Evolutionary conservation across 1,140 invertebrate genomes (phyloP).

Genomic region (Triops longicaudatus): DNA sequence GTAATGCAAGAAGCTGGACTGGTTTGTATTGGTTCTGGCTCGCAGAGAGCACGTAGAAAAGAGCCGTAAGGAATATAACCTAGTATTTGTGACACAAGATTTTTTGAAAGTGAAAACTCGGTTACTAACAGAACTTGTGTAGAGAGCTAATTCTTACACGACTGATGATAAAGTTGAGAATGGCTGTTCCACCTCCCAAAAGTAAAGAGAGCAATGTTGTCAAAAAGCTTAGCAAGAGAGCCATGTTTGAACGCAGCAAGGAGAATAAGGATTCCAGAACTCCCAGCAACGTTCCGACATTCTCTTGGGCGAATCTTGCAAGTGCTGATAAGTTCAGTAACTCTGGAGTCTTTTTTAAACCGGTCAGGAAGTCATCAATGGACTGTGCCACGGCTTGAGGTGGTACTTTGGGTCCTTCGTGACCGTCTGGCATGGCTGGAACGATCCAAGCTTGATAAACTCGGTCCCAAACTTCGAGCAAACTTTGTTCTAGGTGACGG

Average conservation of each 20-base stretch:
- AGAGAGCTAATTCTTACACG: constrained; percentile 52
- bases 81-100: constrained; percentile 40
- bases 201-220: constrained; percentile 78
- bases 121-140: neutral
- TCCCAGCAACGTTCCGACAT: constrained; percentile 80
- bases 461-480: constrained; percentile 85
- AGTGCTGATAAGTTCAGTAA: constrained; percentile 64
- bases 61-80: constrained; percentile 90
- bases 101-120: constrained; percentile 13
- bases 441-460: constrained; percentile 83
- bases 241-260: constrained; percentile 85
- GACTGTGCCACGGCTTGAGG: constrained; percentile 56
- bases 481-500: constrained; percentile 76
- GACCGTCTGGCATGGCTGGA: constrained; percentile 38
- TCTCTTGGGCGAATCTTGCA: constrained; percentile 76
- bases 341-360: constrained; percentile 63
- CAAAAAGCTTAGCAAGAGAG: constrained; percentile 73
- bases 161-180: constrained; percentile 86
- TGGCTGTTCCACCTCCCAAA: constrained; percentile 82
- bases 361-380: constrained; percentile 62
- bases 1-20: constrained; percentile 66
- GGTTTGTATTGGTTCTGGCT: constrained; percentile 86
- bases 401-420: constrained; percentile 58
- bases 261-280: constrained; percentile 88
- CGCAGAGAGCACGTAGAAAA: constrained; percentile 88